Percentiles rank a stretch among this genome's conserved stretches.
Evolutionary conservation across 2,888 invertebrate species (phyloP).

Genomic region (Coenonympha glycerion): DNA sequence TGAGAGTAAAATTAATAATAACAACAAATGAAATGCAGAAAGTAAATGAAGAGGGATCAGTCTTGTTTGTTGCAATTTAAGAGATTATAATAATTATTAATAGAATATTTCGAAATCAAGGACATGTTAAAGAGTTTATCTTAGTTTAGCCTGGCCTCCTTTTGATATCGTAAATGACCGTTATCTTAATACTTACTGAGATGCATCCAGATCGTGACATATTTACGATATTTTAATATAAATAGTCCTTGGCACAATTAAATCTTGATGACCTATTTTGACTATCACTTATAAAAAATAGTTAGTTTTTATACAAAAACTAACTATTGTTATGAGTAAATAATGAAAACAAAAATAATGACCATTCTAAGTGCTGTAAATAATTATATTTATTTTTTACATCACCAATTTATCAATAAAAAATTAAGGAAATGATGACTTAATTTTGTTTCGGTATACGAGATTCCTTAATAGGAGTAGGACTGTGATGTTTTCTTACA

Average conservation of each 20-base stretch:
- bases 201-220: constrained; percentile 16
- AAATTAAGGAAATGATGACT: not conserved
- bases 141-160: constrained; percentile 24
- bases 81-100: too few relatives aligned
- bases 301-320: too few relatives aligned
- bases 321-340: not conserved
- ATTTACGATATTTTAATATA: constrained; percentile 10
- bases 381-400: too few relatives aligned
- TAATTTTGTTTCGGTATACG: not conserved
- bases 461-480: not conserved
- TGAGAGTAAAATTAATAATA: too few relatives aligned
- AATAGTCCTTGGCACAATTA: constrained; percentile 9
- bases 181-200: constrained; percentile 16
- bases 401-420: not conserved
- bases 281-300: not conserved
- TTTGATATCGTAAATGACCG: constrained; percentile 24
- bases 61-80: not conserved
- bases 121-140: constrained; percentile 10
- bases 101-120: constrained; percentile 22
- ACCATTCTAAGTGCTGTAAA: too few relatives aligned
- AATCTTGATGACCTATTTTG: not conserved
- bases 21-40: not conserved
- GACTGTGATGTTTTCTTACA: too few relatives aligned
- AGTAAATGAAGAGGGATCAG: too few relatives aligned
- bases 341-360: too few relatives aligned